phyloP scores from a whole-genome alignment of 2,113 vertebrate species.

The Rana temporaria region DNA sequence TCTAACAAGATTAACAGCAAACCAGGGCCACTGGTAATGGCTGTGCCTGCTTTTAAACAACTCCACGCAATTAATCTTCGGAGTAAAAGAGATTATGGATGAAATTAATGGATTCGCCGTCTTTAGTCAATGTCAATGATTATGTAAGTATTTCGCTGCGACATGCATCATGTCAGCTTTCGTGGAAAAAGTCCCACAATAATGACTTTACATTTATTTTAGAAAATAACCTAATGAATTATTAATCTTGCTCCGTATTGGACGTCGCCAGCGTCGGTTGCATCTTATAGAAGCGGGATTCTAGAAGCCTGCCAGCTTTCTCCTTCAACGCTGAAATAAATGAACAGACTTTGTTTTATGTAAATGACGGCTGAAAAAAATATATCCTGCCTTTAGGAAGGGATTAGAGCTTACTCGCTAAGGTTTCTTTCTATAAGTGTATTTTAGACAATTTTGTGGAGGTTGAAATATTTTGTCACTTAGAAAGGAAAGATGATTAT shows the following conservation, averaged over 20 bases:
- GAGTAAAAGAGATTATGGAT: conserved; percentile 33
- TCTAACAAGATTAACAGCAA: conserved; percentile 24
- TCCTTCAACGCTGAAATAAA: background rate
- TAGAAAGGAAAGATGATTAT: too few relatives aligned
- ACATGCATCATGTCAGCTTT: conserved; percentile 25
- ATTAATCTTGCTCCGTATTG: conserved; percentile 19
- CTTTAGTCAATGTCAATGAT: conserved; percentile 39
- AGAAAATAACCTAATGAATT: conserved; percentile 37
- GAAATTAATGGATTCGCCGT: conserved; percentile 30
- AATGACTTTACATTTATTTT: conserved; percentile 35
- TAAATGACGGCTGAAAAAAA: conserved; percentile 4
- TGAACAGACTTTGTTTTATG: background rate
- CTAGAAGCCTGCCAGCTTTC: conserved; percentile 13
- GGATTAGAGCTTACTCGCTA: too few relatives aligned
- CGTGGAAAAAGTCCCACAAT: conserved; percentile 34
- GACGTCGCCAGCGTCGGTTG: background rate
- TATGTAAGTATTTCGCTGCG: conserved; percentile 17
- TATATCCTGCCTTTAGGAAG: conserved; percentile 14
- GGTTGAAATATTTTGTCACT: too few relatives aligned
- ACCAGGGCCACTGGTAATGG: background rate
- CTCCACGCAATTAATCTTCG: conserved; percentile 22
- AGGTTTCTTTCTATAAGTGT: too few relatives aligned
- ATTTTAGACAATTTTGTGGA: too few relatives aligned
- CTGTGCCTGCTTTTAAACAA: conserved; percentile 1
- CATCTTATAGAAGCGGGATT: background rate